Conservation (phyloP, 2,888 invertebrate genomes). For the Coelopa pilipes region DNA sequence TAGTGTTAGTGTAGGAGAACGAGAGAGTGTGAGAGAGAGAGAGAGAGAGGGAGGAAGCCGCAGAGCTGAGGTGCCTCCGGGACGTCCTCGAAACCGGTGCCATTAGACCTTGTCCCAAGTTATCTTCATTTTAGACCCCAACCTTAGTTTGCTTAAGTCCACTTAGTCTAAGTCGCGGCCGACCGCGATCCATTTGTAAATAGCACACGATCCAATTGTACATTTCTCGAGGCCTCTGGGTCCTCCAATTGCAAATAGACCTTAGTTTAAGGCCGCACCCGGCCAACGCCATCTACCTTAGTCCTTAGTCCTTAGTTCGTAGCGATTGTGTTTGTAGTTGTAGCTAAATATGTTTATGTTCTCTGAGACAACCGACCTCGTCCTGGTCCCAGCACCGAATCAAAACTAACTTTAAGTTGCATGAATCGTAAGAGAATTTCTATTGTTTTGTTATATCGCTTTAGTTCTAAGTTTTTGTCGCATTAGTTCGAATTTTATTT, state of each 20-base stretch:
- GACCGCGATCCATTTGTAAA: conserved; percentile 5
- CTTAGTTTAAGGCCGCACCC: conserved; percentile 11
- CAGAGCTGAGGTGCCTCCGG: no score
- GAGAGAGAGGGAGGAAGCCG: no score
- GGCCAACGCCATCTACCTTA: not conserved
- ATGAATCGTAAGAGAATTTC: conserved; percentile 29
- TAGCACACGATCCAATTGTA: conserved; percentile 17
- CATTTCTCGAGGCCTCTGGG: not conserved
- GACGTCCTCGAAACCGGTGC: conserved; percentile 13
- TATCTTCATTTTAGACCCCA: not conserved
- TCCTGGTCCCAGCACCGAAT: conserved; percentile 17
- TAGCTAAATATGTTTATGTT: not conserved
- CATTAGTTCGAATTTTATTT: not conserved
- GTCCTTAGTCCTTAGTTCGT: no score
- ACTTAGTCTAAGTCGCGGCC: conserved; percentile 23
- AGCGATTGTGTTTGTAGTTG: not conserved
- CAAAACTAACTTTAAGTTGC: conserved; percentile 66
- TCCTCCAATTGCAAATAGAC: conserved; percentile 25
- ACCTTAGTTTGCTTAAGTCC: conserved; percentile 5
- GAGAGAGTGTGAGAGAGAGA: no score
- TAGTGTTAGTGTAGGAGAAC: not conserved
- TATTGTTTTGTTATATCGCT: conserved; percentile 36
- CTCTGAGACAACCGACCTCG: conserved; percentile 13
- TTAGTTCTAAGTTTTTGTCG: conserved; percentile 4
- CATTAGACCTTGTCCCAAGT: conserved; percentile 5